Evolutionary conservation across 2,888 invertebrate genomes (phyloP).

Genomic region (Oscheius sp.): DNA sequence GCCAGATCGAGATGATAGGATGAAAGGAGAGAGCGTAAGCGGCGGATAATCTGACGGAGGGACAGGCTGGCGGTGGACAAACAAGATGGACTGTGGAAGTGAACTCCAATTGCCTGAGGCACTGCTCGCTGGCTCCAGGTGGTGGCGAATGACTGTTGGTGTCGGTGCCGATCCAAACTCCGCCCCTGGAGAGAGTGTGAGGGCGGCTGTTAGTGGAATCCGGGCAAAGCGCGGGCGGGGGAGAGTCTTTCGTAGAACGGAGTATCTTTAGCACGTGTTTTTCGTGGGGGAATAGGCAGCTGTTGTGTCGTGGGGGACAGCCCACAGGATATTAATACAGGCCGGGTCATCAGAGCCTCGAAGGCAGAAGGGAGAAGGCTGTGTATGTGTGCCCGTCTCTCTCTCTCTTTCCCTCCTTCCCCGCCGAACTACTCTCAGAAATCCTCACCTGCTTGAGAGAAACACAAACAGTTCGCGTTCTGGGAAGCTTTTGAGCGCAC

Average conservation of each 20-base stretch:
- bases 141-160: constrained; percentile 21
- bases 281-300: constrained; percentile 11
- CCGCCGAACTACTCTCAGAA: constrained; percentile 12
- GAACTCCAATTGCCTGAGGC: constrained; percentile 13
- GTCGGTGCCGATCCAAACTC: constrained; percentile 5
- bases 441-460: constrained; percentile 26
- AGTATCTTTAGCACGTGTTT: constrained; percentile 31
- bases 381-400: neutral
- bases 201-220: constrained; percentile 31
- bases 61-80: constrained; percentile 23
- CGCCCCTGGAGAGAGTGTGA: constrained; percentile 18
- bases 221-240: constrained; percentile 13
- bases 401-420: neutral
- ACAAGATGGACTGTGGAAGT: neutral
- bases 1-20: neutral
- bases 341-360: neutral
- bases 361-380: neutral
- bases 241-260: constrained; percentile 25
- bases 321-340: neutral
- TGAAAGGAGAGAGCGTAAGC: constrained; percentile 9
- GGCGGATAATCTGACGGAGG: constrained; percentile 19
- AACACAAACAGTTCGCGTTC: constrained; percentile 29
- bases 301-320: neutral
- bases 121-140: neutral
- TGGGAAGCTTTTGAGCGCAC: constrained; percentile 24